A percentile compares a stretch with the other conserved stretches of the same genome.
Conservation (phyloP, 1,140 invertebrate species). For the Caenorhabditis brenneri region DNA sequence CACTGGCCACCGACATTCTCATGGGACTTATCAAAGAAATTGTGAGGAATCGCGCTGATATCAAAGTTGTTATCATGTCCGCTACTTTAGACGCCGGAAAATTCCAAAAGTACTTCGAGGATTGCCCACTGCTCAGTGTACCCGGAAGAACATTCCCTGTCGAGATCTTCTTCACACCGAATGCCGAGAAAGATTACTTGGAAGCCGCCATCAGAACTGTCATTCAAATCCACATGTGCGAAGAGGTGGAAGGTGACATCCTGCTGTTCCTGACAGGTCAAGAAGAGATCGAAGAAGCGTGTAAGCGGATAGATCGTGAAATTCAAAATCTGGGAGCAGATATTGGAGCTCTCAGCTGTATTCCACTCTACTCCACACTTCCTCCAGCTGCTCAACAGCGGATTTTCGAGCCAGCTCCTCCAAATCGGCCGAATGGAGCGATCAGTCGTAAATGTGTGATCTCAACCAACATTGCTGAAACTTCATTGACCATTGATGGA, state of each 20-base stretch:
- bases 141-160: constrained; percentile 94
- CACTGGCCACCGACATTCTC: constrained; percentile 94
- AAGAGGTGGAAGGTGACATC: constrained; percentile 90
- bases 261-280: constrained; percentile 92
- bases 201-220: constrained; percentile 98
- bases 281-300: constrained; percentile 98
- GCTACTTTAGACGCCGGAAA: constrained; percentile 99
- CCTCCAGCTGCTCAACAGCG: constrained; percentile 95
- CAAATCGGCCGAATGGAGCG: constrained; percentile 86
- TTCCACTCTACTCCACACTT: constrained; percentile 95
- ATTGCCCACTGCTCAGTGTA: constrained; percentile 96
- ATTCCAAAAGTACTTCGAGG: constrained; percentile 80
- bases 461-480: constrained; percentile 99
- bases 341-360: constrained; percentile 95
- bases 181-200: constrained; percentile 95
- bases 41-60: constrained; percentile 85
- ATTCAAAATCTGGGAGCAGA: constrained; percentile 94
- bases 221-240: constrained; percentile 98
- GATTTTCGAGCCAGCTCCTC: constrained; percentile 92
- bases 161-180: constrained; percentile 98
- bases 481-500: constrained; percentile 97
- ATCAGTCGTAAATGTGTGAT: constrained; percentile 86
- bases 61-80: constrained; percentile 99
- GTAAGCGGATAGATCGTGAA: constrained; percentile 94
- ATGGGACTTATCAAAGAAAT: constrained; percentile 91